Evolutionary conservation across 2,113 vertebrate species (phyloP).

Genomic region (Orcinus orca): DNA sequence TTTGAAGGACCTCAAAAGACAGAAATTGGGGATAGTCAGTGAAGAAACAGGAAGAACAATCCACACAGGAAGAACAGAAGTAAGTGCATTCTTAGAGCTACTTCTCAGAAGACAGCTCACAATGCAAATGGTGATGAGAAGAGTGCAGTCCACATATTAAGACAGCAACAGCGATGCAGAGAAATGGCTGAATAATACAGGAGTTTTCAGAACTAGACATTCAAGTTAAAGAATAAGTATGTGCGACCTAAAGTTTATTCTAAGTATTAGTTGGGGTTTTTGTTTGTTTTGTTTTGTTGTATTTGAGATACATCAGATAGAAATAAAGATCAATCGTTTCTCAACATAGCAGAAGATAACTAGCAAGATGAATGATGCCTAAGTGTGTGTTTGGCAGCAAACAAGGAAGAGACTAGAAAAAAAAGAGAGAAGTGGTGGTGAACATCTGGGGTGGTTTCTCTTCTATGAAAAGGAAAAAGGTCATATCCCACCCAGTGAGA

Average conservation of each 20-base stretch:
- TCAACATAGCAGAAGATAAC: background rate
- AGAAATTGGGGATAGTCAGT: background rate
- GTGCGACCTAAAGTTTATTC: background rate
- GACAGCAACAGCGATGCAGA: background rate
- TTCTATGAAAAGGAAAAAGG: constrained; percentile 78
- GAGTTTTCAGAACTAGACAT: background rate
- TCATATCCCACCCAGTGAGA: constrained; percentile 86
- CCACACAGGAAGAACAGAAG: background rate
- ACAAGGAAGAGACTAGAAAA: constrained; percentile 25
- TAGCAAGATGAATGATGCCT: constrained; percentile 42
- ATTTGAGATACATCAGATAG: background rate
- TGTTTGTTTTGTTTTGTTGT: background rate
- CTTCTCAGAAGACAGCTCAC: background rate
- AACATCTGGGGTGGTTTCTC: constrained; percentile 84
- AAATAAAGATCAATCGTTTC: constrained; percentile 47
- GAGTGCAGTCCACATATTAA: background rate
- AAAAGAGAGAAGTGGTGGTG: constrained; percentile 69
- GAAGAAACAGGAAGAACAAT: background rate
- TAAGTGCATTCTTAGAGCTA: background rate
- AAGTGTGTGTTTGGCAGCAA: constrained; percentile 46
- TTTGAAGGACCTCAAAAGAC: background rate
- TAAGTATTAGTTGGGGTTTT: background rate
- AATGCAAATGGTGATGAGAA: background rate
- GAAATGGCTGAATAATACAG: background rate
- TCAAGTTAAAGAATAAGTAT: background rate